A percentile compares a stretch with the other conserved stretches of the same genome.
phyloP scores from a whole-genome alignment of 2,888 invertebrate genomes.

The Caenorhabditis drosophilae region DNA sequence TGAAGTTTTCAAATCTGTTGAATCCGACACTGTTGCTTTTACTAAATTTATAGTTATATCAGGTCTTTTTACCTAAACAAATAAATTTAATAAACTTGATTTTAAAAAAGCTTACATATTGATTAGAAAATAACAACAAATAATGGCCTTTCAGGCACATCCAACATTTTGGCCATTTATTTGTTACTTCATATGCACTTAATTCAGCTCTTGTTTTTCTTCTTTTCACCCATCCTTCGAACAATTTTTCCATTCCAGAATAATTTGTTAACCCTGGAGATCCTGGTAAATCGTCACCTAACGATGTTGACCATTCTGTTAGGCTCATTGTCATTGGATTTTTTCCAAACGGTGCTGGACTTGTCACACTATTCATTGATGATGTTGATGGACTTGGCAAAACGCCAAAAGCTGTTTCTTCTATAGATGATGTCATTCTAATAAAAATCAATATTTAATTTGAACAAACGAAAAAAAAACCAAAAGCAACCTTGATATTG shows the following conservation, averaged over 20 bases:
- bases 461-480: too few relatives aligned
- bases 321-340: slow-evolving; percentile 22
- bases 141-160: slow-evolving; percentile 52
- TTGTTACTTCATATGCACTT: slow-evolving; percentile 41
- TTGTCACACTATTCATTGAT: slow-evolving; percentile 46
- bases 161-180: slow-evolving; percentile 66
- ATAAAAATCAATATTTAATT: too few relatives aligned
- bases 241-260: slow-evolving; percentile 38
- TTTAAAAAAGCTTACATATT: slow-evolving; percentile 43
- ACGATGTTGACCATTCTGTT: slow-evolving; percentile 29
- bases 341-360: slow-evolving; percentile 44
- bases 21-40: slow-evolving; percentile 48
- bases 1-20: slow-evolving; percentile 59
- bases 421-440: slow-evolving; percentile 8
- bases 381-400: slow-evolving; percentile 48
- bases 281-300: slow-evolving; percentile 15
- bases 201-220: slow-evolving; percentile 53
- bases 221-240: slow-evolving; percentile 57
- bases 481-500: too few relatives aligned
- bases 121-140: slow-evolving; percentile 55
- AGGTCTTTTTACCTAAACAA: slow-evolving; percentile 49
- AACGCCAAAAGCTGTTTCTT: slow-evolving; percentile 28
- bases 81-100: not conserved
- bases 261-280: slow-evolving; percentile 23
- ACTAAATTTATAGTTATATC: slow-evolving; percentile 57